Evolutionary conservation across 2,797 vertebrate genomes (phyloP).

Genomic region (Sandelia bainsii): DNA sequence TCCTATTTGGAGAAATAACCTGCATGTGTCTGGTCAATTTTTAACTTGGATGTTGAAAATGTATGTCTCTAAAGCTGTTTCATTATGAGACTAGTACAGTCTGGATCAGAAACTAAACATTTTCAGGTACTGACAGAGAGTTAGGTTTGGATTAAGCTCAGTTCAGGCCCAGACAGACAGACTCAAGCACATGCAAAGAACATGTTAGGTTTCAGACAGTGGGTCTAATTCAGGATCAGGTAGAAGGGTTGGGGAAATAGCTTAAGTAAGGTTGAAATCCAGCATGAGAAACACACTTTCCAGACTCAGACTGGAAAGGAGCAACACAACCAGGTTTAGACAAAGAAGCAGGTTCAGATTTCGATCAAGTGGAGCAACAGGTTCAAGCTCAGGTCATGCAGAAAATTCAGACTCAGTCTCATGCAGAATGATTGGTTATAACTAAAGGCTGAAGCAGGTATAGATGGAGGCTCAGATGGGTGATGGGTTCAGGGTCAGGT

Average conservation of each 20-base stretch:
- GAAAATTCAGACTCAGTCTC: not conserved
- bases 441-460: not conserved
- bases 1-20: not conserved
- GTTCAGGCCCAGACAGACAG: not conserved
- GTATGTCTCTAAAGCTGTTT: not conserved
- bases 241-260: too few species aligned
- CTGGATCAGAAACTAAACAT: not conserved
- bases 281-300: not conserved
- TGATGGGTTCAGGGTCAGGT: not conserved
- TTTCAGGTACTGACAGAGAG: not conserved
- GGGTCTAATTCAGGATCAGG: not conserved
- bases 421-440: not conserved
- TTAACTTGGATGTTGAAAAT: too few species aligned
- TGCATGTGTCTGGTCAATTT: too few species aligned
- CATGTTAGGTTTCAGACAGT: not conserved
- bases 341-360: not conserved
- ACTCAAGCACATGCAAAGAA: not conserved
- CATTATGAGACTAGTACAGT: not conserved
- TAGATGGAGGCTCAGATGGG: not conserved
- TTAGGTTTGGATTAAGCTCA: not conserved
- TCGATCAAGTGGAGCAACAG: not conserved
- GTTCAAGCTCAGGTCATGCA: not conserved
- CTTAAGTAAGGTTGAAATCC: too few species aligned
- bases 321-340: not conserved
- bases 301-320: not conserved